Evolutionary conservation across 2,888 invertebrate genomes (phyloP), one percentile per base, ranked within the genome.

Genomic region (Electrophaes corylata): DNA sequence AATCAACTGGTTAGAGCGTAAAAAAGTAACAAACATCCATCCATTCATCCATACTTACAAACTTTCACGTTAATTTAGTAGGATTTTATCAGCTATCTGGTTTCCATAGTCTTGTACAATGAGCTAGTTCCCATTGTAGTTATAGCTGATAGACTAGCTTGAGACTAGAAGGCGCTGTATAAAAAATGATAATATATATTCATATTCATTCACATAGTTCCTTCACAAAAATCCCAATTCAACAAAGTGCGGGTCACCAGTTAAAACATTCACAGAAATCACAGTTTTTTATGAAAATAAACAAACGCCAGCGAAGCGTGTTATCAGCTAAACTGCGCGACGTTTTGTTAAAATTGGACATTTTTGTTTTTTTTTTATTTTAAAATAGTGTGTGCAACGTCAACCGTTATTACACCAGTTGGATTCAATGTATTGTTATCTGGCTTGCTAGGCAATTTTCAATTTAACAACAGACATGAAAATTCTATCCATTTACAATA

Each of bases 321-420:
- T 44, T 55, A 60, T 60, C 60, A 55, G 50, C 47, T 40, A 50
- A 55, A 60, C 54, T 51, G 54, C 6, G 18, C 46, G 41, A 58
- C 52, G 57, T 53, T 59, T 47, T 39, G 46, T 41, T 43, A 37
- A 51, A 55, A 55, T 50, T 50, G 45, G 37, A 26, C 31, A 8
- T 45, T 54, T 58, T 53, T 59, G 29, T 40, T 18, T 60, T 51
- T 51, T 43, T 26, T 49, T 50, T 37, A 19, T 39, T 16, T n/a
- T 37, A 26, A 60, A 51, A 52, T 48, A 44, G 40, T 46, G 35
- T 16, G 12, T 49, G 43, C 54, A 51, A 44, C 48, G 60, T 51
- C 47, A 29, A 31, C 49, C 46, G 45, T 51, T 55, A 41, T 55
- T 52, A 43, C 47, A 39, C 44, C 16, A 46, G 41, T 47, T 55